Evolutionary conservation across 2,888 invertebrate genomes (phyloP), one percentile per base, ranked within the genome.

Genomic region (Andrena camellia): DNA sequence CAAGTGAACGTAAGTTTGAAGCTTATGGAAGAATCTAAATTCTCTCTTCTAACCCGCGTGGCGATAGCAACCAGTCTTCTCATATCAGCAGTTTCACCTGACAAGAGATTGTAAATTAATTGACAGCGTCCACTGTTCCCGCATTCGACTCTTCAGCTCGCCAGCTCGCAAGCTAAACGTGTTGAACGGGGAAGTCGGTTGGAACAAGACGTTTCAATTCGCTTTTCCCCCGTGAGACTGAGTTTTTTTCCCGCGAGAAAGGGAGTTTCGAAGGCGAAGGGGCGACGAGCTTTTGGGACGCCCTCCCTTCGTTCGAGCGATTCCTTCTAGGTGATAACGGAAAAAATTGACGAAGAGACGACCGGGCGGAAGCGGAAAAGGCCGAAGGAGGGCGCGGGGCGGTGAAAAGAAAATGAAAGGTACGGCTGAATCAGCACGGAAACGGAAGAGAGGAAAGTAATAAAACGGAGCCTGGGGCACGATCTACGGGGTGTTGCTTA

Each of bases 391-490:
- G 31, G 13, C 13, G 31, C 2, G 33, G 33, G 29, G 8, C n/a
- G n/a, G 42, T 42, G 54, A 52, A 17, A 4, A n/a, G 50, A 29
- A 48, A 29, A 26, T 23, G 62, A 20, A 35, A 20, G 7, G 35
- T 20, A 29, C 23, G 50, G 71, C 62, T 35, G 63, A 82, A 66
- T 72, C 60, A 68, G 68, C 67, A 35, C 35, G 69, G 8, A 54
- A 29, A 77, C 26, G 72, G 8, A 33, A 54, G 26, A 31, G 52
- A 31, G 59, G 54, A n/a, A 67, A 71, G 54, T 48, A 60, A 29
- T 50, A 48, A 35, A 60, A 29, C 23, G 3, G 29, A 26, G 31
- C 33, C 42, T 42, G 42, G 17, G 62, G 66, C 60, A 42, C 67
- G 57, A 68, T 57, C 23, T 54, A 10, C 20, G 23, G 10, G 23